phyloP scores from a whole-genome alignment of 2,113 vertebrate genomes.

The Brachyhypopomus occidentalis region DNA sequence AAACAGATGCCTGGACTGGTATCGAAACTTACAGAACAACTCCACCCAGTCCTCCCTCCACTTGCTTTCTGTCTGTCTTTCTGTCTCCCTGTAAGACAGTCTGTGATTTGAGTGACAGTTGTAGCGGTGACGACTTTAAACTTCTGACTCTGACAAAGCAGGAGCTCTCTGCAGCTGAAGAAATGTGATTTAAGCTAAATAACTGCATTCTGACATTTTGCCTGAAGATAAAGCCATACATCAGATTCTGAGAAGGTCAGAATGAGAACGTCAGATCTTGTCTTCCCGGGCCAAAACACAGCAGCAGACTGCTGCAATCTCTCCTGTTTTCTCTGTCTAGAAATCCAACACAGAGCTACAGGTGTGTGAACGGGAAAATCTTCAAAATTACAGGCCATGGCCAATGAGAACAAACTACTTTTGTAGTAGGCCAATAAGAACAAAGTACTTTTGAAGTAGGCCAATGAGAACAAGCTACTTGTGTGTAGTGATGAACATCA shows the following conservation, averaged over 20 bases:
- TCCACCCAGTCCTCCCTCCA: neutral
- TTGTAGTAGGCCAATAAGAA: neutral
- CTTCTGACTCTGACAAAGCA: conserved; percentile 19
- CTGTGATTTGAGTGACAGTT: conserved; percentile 38
- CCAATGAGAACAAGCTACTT: neutral
- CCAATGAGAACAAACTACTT: conserved; percentile 20
- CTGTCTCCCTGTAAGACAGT: neutral
- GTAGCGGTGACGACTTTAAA: conserved; percentile 16
- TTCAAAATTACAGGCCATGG: conserved; percentile 27
- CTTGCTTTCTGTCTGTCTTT: neutral
- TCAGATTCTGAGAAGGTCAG: conserved; percentile 77
- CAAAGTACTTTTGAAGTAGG: no score
- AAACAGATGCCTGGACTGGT: no score
- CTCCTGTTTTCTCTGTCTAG: neutral
- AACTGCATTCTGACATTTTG: conserved; percentile 75
- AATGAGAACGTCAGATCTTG: conserved; percentile 63
- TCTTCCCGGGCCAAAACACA: conserved; percentile 31
- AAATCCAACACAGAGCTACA: neutral
- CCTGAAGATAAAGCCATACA: conserved; percentile 70
- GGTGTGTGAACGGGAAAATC: conserved; percentile 3
- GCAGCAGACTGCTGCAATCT: neutral
- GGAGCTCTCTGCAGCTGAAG: conserved; percentile 26
- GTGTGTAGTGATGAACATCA: neutral
- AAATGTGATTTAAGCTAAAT: conserved; percentile 67
- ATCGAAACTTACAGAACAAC: no score